Conservation (phyloP, 2,888 invertebrate species). For the Nymphalis c-album region DNA sequence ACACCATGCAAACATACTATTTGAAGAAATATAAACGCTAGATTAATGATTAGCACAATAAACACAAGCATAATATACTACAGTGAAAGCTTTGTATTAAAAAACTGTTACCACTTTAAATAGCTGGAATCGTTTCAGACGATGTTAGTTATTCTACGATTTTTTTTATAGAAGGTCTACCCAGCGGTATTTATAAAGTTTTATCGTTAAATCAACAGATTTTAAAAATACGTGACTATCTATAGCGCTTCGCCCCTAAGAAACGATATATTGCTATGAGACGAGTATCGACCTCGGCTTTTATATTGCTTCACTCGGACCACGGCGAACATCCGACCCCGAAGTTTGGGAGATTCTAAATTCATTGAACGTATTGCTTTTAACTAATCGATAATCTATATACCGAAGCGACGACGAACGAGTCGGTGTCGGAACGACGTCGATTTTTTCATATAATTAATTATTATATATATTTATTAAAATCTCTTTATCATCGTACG, state of each 20-base stretch:
- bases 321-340: slow-evolving; percentile 7
- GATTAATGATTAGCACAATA: slow-evolving; percentile 62
- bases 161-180: slow-evolving; percentile 57
- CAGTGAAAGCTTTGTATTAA: slow-evolving; percentile 57
- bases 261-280: slow-evolving; percentile 28
- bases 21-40: slow-evolving; percentile 52
- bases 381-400: neutral
- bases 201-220: slow-evolving; percentile 34
- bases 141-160: slow-evolving; percentile 38
- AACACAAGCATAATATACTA: slow-evolving; percentile 66
- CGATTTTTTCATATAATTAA: too few relatives aligned
- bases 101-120: slow-evolving; percentile 47
- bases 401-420: neutral
- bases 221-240: slow-evolving; percentile 46
- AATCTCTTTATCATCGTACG: too few relatives aligned
- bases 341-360: neutral
- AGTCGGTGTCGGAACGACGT: neutral
- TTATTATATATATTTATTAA: too few relatives aligned
- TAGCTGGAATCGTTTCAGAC: slow-evolving; percentile 53
- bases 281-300: slow-evolving; percentile 1
- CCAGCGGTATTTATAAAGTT: slow-evolving; percentile 55
- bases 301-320: slow-evolving; percentile 18
- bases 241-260: slow-evolving; percentile 33
- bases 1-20: slow-evolving; percentile 59
- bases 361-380: slow-evolving; percentile 4